Base-by-base conservation (phyloP, 2,888 invertebrate genomes). In the Pollenia labialis region DNA sequence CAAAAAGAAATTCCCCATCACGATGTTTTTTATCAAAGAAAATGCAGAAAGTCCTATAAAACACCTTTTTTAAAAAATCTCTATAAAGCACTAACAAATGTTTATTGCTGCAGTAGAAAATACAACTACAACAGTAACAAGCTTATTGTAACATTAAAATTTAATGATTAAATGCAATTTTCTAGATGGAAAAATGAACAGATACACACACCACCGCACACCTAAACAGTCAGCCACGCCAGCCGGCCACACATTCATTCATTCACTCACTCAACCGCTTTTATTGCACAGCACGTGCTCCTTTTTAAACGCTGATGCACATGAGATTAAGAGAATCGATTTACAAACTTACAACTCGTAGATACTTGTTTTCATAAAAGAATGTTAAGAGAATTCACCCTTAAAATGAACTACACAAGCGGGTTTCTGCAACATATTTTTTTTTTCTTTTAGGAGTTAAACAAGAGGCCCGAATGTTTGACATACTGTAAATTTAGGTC, bases 151-250 rank as follows among this genome's bases (percentile, higher is more conserved):
- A 68, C 40, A 56, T 71, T 69, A n/a, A n/a, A n/a, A n/a, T n/a
- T n/a, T n/a, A n/a, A n/a, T n/a, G n/a, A n/a, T n/a, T n/a, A 56
- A 71, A 83, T 71, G 76, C 69, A 77, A 50, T 77, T 77, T 82
- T 83, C 71, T 76, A 11, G 76, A 64, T 68, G 54, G 44, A 77
- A 77, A 71, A 62, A 16, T 83, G 48, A 69, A 69, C 75, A 52
- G n/a, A 56, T 46, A 56, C 23, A 23, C 23, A 23, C 48, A 12
- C 14, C 23, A 52, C 79, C 60, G 62, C 48, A 11, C 16, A 52
- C 8, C 10, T 32, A 32, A 32, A 32, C 32, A 32, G 32, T 32
- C 32, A 32, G 32, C 32, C 32, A 2, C 1, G 32, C 32, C 32
- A 32, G 32, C 32, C 52, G 54, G 11, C 2, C 42, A 42, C 23